Base-by-base conservation (phyloP, 2,797 vertebrate species). In the Cyprinella venusta region DNA sequence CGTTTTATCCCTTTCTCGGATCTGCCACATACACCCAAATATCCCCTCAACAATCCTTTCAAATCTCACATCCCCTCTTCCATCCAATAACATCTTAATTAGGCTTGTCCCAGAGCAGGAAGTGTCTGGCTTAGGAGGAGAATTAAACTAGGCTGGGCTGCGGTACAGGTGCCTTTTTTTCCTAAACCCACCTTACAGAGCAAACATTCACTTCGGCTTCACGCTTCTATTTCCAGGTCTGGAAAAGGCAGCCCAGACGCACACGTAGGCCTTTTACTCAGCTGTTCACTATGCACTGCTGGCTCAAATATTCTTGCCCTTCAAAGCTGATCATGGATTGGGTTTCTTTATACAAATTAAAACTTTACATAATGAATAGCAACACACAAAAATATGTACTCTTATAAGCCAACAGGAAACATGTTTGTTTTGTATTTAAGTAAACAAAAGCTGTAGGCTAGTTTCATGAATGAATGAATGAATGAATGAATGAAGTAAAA, bases 21-120 rank as follows among this genome's bases (percentile, higher is more conserved):
- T 82, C 56, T 84, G 79, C 76, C 79, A 86, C 82, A 86, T 81
- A 83, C 67, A 70, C 76, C 75, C 71, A 87, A 87, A 87, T 36
- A 36, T 84, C 82, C 88, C 70, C n/a, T 86, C 52, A 54, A 77
- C 76, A 82, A 54, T 80, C 80, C 56, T 48, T 69, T 80, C 79
- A 84, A 84, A 88, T 84, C 76, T 72, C 80, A 56, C 33, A 75
- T 84, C 76, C 45, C 81, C 84, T 87, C 88, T 90, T 91, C 89
- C 83, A 63, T 88, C 88, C 90, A 92, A 91, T 89, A 90, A 85
- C 86, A 86, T 90, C 90, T 91, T 93, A 93, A 94, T 95, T 93
- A 93, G 88, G 90, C 85, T 86, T 90, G 86, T 91, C 87, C 85
- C 81, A 83, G 86, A 88, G 89, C 91, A 94, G 94, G 94, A 94